A percentile compares a stretch with the other conserved stretches of the same genome.
Conservation (phyloP, 2,888 invertebrate genomes). For the Linyphia triangularis region DNA sequence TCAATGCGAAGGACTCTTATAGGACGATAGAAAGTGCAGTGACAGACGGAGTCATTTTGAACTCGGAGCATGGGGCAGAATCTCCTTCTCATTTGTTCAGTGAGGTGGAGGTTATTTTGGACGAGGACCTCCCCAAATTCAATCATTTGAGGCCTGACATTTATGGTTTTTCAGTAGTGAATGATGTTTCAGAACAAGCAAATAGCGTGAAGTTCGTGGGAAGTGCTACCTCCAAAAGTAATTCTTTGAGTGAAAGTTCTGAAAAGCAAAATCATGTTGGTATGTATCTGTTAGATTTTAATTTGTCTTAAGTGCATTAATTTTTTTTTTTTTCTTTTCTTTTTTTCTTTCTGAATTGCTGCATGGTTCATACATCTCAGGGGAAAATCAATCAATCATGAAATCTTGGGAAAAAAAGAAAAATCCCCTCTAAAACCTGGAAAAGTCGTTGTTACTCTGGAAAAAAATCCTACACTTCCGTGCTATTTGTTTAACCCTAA, state of each 20-base stretch:
- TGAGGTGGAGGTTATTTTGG: neutral
- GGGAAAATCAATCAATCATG: no score
- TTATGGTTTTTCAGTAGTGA: neutral
- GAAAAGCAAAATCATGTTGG: slow-evolving; percentile 28
- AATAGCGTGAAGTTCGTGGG: neutral
- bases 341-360: no score
- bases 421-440: no score
- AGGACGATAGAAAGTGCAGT: neutral
- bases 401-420: no score
- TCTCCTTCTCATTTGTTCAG: neutral
- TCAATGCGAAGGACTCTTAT: neutral
- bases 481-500: no score
- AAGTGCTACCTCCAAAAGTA: neutral
- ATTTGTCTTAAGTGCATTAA: no score
- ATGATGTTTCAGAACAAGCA: neutral
- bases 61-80: neutral
- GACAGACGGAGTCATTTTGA: no score
- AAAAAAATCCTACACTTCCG: no score
- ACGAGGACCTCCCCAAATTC: slow-evolving; percentile 30
- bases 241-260: neutral
- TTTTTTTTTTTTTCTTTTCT: no score
- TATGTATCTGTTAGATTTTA: neutral
- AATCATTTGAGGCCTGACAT: slow-evolving; percentile 36
- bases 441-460: no score
- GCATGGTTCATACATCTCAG: no score